These are phyloP conservation scores for Drosophila tristis DNA, from an alignment of 1,140 invertebrate genomes.

Conservation along the genomic window DNA sequence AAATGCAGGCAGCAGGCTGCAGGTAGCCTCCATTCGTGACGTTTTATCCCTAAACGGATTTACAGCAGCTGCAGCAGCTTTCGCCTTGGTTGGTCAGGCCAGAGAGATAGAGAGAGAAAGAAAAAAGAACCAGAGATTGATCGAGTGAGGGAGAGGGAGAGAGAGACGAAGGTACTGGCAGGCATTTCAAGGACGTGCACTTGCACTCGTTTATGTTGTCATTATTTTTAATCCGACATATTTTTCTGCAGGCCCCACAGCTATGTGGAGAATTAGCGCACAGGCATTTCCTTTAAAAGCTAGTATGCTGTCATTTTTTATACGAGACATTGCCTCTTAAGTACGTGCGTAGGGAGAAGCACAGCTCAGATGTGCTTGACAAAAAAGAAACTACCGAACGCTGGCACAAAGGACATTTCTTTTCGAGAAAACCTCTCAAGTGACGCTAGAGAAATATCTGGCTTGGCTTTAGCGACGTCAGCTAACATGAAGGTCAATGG, in stretches of 20 bases:
- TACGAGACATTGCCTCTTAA: no score
- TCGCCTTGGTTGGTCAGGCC: conserved; percentile 44
- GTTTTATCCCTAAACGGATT: conserved; percentile 75
- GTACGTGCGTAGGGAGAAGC: no score
- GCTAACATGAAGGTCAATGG: conserved; percentile 54
- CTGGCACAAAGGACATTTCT: conserved; percentile 62
- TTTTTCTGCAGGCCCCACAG: conserved; percentile 12
- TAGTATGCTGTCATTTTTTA: conserved; percentile 15
- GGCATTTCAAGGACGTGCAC: conserved; percentile 50
- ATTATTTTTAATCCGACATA: conserved; percentile 74
- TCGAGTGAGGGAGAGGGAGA: neutral
- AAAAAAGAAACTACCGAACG: conserved; percentile 32
- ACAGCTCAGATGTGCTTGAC: no score
- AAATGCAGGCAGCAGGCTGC: conserved; percentile 37
- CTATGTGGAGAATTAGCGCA: conserved; percentile 54
- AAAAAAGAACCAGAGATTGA: no score
- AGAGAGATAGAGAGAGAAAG: no score
- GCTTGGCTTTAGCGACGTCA: conserved; percentile 47
- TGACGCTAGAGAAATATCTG: conserved; percentile 37
- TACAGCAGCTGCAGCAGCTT: conserved; percentile 52
- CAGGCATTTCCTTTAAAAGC: conserved; percentile 54
- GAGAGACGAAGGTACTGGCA: conserved; percentile 4
- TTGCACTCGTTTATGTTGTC: conserved; percentile 66
- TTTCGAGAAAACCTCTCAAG: conserved; percentile 31
- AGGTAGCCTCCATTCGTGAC: conserved; percentile 40